Percentiles rank a stretch among this genome's conserved stretches.
Conservation (phyloP, 1,140 invertebrate species). For the Pissodes strobi region DNA sequence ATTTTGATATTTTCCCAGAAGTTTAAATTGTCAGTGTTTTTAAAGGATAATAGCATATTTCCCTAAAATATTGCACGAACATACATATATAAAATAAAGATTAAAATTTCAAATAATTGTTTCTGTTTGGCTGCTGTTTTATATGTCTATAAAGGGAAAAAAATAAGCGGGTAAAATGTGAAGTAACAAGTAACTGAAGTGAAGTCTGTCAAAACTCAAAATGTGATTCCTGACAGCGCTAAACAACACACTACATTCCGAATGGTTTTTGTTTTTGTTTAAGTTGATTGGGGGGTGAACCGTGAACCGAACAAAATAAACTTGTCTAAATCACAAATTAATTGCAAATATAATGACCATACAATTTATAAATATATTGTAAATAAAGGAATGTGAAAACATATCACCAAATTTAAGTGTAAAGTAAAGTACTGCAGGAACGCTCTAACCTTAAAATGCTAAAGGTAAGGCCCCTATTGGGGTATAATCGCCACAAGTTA, state of each 20-base stretch:
- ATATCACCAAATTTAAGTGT: constrained; percentile 10
- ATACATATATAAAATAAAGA: too few relatives aligned
- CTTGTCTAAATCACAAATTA: not conserved
- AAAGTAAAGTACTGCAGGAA: not conserved
- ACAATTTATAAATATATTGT: not conserved
- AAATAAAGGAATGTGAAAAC: constrained; percentile 12
- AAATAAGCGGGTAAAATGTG: too few relatives aligned
- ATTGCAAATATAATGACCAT: constrained; percentile 6
- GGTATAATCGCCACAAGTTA: constrained; percentile 4
- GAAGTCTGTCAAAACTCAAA: not conserved
- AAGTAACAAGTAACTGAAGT: too few relatives aligned
- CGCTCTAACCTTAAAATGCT: constrained; percentile 42
- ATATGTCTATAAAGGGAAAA: not conserved
- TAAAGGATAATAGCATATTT: too few relatives aligned
- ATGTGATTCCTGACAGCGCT: too few relatives aligned
- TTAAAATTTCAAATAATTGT: too few relatives aligned
- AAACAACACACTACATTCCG: not conserved
- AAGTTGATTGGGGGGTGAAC: not conserved
- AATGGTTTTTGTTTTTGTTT: constrained; percentile 9
- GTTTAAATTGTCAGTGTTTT: too few relatives aligned
- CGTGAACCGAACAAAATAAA: constrained; percentile 3
- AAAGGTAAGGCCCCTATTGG: constrained; percentile 35
- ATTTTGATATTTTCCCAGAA: too few relatives aligned
- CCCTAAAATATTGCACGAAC: too few relatives aligned
- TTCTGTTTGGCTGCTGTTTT: not conserved